A percentile compares a stretch with the other conserved stretches of the same genome.
Conservation (phyloP, 2,888 invertebrate genomes). For the Lacanobia oleracea region DNA sequence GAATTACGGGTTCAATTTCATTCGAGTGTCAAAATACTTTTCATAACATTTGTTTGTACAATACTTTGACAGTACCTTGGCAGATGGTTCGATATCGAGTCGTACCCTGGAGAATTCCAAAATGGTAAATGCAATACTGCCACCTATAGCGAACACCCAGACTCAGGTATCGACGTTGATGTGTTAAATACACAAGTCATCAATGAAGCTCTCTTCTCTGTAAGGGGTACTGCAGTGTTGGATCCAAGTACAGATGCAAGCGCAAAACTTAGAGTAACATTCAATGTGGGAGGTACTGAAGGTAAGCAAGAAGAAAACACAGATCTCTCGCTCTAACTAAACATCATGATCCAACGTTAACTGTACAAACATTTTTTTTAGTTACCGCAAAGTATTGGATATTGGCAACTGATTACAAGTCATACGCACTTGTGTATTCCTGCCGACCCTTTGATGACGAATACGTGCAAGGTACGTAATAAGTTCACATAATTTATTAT, state of each 20-base stretch:
- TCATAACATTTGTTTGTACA: neutral
- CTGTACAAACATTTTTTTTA: constrained; percentile 63
- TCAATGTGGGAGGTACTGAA: constrained; percentile 85
- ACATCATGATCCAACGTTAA: neutral
- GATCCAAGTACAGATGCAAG: constrained; percentile 86
- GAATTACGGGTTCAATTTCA: neutral
- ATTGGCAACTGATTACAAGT: constrained; percentile 90
- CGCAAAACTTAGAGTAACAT: constrained; percentile 92
- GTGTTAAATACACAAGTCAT: constrained; percentile 76
- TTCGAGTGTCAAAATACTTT: neutral
- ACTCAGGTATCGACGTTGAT: constrained; percentile 58
- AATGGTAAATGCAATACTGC: constrained; percentile 78
- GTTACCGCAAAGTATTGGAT: constrained; percentile 89
- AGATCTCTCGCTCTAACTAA: neutral
- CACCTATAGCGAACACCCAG: constrained; percentile 64
- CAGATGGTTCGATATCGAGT: constrained; percentile 78
- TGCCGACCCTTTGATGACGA: constrained; percentile 57
- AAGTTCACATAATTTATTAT: no score
- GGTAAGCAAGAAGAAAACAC: constrained; percentile 51
- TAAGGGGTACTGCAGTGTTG: constrained; percentile 73
- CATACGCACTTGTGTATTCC: constrained; percentile 63
- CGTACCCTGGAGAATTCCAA: constrained; percentile 77
- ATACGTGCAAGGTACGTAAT: constrained; percentile 55
- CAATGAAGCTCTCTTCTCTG: constrained; percentile 72
- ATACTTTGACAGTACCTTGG: constrained; percentile 74